Evolutionary conservation across 2,113 vertebrate species (phyloP).

Genomic region (Sialia sialis): DNA sequence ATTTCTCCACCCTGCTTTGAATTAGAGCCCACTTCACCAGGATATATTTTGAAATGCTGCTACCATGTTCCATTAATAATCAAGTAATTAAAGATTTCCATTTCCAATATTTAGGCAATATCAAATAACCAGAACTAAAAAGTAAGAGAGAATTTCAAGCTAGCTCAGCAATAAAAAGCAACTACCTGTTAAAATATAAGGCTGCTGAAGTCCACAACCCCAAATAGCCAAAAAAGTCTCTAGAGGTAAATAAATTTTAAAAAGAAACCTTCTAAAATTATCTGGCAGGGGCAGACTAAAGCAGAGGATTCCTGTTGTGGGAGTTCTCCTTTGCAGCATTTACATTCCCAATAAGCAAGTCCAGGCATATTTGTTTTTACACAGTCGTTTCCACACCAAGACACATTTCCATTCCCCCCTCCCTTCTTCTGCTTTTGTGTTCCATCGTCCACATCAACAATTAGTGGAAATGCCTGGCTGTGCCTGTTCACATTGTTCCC

Average conservation of each 20-base stretch:
- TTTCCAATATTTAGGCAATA: background rate
- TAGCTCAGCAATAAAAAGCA: background rate
- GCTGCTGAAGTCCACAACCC: background rate
- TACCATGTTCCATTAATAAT: background rate
- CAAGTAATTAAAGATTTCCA: background rate
- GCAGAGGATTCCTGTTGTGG: conserved; percentile 21
- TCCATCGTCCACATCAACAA: conserved; percentile 50
- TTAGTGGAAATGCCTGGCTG: conserved; percentile 67
- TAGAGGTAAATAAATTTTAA: background rate
- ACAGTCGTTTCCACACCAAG: conserved; percentile 3
- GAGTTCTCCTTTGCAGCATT: conserved; percentile 16
- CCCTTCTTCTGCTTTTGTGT: conserved; percentile 50
- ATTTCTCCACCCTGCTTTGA: background rate
- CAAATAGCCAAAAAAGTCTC: background rate
- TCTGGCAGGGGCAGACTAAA: background rate
- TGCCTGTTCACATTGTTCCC: conserved; percentile 53
- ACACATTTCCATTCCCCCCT: conserved; percentile 44
- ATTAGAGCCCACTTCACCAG: background rate
- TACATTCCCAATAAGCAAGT: conserved; percentile 35
- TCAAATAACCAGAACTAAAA: background rate
- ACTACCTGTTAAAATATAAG: background rate
- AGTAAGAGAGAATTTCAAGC: background rate
- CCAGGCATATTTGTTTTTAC: conserved; percentile 44
- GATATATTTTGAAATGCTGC: background rate
- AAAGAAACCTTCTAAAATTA: background rate